Evolutionary conservation across 2,797 vertebrate genomes (phyloP), one percentile per base, ranked within the genome.

Genomic region (Tamandua tetradactyla): DNA sequence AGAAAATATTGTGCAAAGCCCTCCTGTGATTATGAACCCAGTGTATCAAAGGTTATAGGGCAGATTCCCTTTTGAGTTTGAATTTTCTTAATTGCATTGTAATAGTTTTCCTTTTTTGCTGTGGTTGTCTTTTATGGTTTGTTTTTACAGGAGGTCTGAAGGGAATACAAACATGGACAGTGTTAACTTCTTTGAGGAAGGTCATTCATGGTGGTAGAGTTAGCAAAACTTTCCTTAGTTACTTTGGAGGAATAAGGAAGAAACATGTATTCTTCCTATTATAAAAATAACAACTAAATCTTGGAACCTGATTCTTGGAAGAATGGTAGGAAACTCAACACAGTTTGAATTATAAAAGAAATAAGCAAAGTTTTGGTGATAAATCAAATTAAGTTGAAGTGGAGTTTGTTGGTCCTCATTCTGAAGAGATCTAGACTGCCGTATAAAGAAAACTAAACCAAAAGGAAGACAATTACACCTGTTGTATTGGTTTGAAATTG

Each of bases 321-420:
- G 59, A 61, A 47, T 32, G 35, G 18, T 40, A 12, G 32, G 35
- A 6, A 87, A 89, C 4, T 80, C 83, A 74, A 64, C 78, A 93
- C 66, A 66, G 8, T 87, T 74, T 90, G 13, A 76, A 11, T 3
- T 87, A 6, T 37, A 76, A 85, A 92, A 61, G 22, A 62, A 94
- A 75, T 75, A 89, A 82, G 57, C 7, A 71, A 71, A 66, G 13
- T 20, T 87, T 93, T 47, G 15, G 3, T 89, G 52, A 76, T 10
- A 86, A 87, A 79, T 72, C 27, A 76, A 88, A 95, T 72, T 81
- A 85, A 89, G 49, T 32, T 68, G 59, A 66, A 85, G 32, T 27
- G 20, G 80, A 82, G 3, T 61, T 10, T 69, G 2, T 35, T 91
- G 35, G 15, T 5, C 5, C 17, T 62, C 40, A 37, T 71, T 66